A percentile compares a stretch with the other conserved stretches of the same genome.
These are phyloP conservation scores for Empidonax traillii DNA, from an alignment of 2,113 vertebrate genomes.

Conservation along the genomic window DNA sequence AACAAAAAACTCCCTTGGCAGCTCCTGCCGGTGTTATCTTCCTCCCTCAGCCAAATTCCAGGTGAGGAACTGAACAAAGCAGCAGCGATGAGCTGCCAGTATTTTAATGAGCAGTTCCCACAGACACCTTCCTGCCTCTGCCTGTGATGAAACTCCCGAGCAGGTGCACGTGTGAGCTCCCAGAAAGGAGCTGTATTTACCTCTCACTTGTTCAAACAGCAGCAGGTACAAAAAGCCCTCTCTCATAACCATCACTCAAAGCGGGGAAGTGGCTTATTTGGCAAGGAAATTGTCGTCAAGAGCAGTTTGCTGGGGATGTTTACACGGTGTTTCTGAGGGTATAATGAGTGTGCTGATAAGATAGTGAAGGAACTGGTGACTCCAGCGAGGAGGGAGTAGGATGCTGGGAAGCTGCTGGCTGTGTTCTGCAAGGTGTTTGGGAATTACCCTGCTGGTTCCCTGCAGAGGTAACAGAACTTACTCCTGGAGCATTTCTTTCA, in stretches of 20 bases:
- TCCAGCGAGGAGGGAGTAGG: not conserved
- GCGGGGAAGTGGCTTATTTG: conserved; percentile 6
- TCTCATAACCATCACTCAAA: not conserved
- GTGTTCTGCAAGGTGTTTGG: not conserved
- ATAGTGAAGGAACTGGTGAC: not conserved
- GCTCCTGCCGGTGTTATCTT: not conserved
- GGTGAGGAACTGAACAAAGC: not conserved
- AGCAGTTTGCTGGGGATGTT: conserved; percentile 32
- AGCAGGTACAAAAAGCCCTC: not conserved
- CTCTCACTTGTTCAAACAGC: conserved; percentile 39
- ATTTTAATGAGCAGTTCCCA: conserved; percentile 30
- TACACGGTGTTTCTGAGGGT: conserved; percentile 32
- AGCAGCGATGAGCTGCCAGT: conserved; percentile 27
- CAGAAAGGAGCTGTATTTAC: conserved; percentile 6
- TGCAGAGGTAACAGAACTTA: not conserved
- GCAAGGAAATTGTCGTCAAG: conserved; percentile 7
- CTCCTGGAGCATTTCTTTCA: no score
- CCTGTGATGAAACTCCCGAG: not conserved
- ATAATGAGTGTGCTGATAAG: conserved; percentile 28
- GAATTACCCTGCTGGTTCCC: not conserved
- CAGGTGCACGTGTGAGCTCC: not conserved
- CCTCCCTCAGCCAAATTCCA: conserved; percentile 29
- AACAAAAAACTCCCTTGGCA: not conserved
- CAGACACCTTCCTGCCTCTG: not conserved
- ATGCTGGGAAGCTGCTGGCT: not conserved